Conservation (phyloP, 2,113 vertebrate species). For the Sylvicapra grimmia region DNA sequence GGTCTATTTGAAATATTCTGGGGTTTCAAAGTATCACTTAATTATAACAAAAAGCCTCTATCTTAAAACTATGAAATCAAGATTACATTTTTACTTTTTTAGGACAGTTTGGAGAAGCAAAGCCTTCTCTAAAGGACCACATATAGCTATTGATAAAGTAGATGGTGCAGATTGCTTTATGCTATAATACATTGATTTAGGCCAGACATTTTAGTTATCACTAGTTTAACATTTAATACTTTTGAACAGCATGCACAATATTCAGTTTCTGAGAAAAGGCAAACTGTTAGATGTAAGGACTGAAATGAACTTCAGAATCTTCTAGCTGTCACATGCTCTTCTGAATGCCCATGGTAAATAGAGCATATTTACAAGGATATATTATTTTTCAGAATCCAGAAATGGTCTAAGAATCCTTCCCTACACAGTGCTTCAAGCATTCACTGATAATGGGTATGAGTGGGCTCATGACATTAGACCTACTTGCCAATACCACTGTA, state of each 20-base stretch:
- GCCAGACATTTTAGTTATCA: not conserved
- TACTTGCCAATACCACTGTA: not conserved
- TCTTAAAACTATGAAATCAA: not conserved
- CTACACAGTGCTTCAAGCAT: not conserved
- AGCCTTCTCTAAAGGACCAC: not conserved
- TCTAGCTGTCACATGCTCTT: not conserved
- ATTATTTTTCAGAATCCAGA: not conserved
- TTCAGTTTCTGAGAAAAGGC: not conserved
- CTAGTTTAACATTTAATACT: not conserved
- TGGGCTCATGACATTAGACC: not conserved
- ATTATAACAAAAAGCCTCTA: not conserved
- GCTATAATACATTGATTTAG: not conserved
- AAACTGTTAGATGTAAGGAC: not conserved
- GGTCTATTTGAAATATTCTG: not conserved
- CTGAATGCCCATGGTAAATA: not conserved
- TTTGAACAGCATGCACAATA: not conserved
- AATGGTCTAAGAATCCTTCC: not conserved
- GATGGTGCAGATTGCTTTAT: not conserved
- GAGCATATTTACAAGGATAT: not conserved
- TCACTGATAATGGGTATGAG: not conserved
- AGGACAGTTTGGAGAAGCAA: not conserved
- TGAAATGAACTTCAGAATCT: not conserved
- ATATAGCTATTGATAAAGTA: not conserved
- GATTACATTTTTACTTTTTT: not conserved
- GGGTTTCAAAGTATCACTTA: not conserved